These are phyloP conservation scores for Nesometra sesokonis DNA, from an alignment of 35 echinoderm and acorn worm species.

Conservation along the genomic window DNA sequence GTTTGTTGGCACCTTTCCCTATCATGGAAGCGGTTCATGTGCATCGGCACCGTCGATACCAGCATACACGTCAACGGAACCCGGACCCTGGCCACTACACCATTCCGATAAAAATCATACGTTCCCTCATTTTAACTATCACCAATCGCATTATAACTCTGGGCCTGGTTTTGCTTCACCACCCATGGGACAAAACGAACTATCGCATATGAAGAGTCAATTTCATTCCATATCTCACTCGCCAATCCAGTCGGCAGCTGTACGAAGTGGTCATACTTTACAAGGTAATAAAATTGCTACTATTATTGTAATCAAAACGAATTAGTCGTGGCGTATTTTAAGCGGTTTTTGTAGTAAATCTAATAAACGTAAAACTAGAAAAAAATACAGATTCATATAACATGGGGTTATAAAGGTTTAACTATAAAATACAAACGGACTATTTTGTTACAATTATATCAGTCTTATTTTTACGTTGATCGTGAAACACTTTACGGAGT, in stretches of 20 bases:
- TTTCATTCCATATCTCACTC: background rate
- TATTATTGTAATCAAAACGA: background rate
- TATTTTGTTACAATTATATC: too few species aligned
- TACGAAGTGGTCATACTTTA: background rate
- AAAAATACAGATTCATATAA: too few species aligned
- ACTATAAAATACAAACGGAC: too few species aligned
- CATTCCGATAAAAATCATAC: background rate
- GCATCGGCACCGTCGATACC: background rate
- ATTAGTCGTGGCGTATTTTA: background rate
- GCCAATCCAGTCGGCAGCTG: background rate
- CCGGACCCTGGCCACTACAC: background rate
- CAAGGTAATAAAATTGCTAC: background rate
- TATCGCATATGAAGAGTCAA: background rate
- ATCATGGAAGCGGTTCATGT: background rate
- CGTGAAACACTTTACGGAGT: too few species aligned
- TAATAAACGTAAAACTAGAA: too few species aligned
- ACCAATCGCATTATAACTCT: background rate
- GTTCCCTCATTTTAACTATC: background rate
- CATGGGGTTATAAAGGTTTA: too few species aligned
- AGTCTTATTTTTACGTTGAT: too few species aligned
- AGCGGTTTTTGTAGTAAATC: too few species aligned
- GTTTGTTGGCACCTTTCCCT: background rate
- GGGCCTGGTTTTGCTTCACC: background rate
- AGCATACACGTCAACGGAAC: background rate
- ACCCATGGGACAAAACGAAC: background rate